Evolutionary conservation across 2,797 vertebrate genomes (phyloP).

Genomic region (Chanos chanos): DNA sequence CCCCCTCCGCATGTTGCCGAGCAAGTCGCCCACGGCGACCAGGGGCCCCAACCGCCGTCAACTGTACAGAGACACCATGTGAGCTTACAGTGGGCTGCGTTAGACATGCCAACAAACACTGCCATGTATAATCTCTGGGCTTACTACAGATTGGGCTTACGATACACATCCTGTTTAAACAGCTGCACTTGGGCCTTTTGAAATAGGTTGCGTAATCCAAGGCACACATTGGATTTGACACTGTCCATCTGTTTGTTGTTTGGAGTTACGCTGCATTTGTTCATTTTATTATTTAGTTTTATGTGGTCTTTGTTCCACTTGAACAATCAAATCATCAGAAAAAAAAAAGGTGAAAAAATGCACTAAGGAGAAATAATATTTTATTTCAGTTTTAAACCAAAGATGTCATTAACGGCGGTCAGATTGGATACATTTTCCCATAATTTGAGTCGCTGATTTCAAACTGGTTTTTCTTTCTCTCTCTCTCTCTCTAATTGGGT

Average conservation of each 20-base stretch:
- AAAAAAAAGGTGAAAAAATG: conserved; percentile 14
- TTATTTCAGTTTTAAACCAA: not conserved
- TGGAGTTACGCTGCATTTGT: conserved; percentile 9
- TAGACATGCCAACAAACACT: not conserved
- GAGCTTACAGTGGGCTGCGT: not conserved
- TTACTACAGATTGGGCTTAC: too few species aligned
- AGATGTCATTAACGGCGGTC: not conserved
- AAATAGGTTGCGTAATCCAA: conserved; percentile 1
- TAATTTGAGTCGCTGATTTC: not conserved
- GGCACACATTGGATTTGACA: conserved; percentile 5
- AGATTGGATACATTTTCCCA: not conserved
- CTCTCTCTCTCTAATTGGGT: too few species aligned
- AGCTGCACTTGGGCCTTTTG: conserved; percentile 6
- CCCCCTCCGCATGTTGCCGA: conserved; percentile 88
- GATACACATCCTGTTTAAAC: too few species aligned
- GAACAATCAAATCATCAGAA: conserved; percentile 14
- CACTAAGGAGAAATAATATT: conserved; percentile 13
- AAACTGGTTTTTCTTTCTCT: not conserved
- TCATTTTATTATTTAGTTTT: conserved; percentile 30
- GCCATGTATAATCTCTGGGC: not conserved
- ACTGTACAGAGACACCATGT: conserved; percentile 63
- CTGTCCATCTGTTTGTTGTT: conserved; percentile 32
- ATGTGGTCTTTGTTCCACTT: conserved; percentile 26
- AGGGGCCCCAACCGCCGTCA: conserved; percentile 87
- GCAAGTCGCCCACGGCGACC: conserved; percentile 89